phyloP scores from a whole-genome alignment of 2,113 vertebrate genomes.

The Octodon degus region DNA sequence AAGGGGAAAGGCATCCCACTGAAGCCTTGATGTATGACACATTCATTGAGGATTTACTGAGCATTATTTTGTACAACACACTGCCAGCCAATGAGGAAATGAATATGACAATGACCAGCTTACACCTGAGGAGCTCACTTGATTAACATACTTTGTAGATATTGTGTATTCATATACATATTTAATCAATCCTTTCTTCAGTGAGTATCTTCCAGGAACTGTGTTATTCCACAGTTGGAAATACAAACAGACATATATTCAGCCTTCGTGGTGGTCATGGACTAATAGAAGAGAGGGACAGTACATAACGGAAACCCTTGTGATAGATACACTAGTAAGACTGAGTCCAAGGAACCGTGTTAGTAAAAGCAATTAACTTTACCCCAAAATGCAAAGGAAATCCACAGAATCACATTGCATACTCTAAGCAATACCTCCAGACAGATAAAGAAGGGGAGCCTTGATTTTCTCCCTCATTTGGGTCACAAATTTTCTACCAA shows the following conservation, averaged over 20 bases:
- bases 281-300: neutral
- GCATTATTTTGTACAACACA: neutral
- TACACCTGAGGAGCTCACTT: neutral
- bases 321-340: neutral
- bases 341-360: neutral
- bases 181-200: neutral
- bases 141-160: neutral
- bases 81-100: neutral
- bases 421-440: neutral
- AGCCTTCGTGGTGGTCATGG: neutral
- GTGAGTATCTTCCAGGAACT: neutral
- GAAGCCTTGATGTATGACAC: neutral
- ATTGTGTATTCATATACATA: neutral
- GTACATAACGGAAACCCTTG: neutral
- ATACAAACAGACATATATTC: neutral
- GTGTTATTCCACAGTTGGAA: neutral
- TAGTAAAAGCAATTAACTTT: neutral
- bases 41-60: neutral
- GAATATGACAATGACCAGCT: neutral
- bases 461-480: slow-evolving; percentile 30
- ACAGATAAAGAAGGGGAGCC: neutral
- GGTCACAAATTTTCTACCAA: neutral
- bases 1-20: neutral
- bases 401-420: neutral
- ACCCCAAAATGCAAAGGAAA: neutral